These are phyloP conservation scores for Parochlus steinenii DNA, from an alignment of 2,888 invertebrate species.

Conservation along the genomic window DNA sequence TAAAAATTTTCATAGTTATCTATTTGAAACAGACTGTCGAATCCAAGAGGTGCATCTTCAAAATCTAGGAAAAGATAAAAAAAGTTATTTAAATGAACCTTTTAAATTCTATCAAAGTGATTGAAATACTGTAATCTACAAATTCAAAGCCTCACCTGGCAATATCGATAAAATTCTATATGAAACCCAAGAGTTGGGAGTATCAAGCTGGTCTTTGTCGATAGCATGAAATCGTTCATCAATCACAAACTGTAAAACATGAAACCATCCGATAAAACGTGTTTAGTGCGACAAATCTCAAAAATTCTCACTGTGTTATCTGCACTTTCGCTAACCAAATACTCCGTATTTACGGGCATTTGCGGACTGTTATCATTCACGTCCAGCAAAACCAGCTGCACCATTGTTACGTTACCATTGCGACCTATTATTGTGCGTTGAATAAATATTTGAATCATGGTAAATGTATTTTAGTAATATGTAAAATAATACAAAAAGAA, in stretches of 20 bases:
- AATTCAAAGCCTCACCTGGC: conserved; percentile 16
- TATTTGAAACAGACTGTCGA: conserved; percentile 23
- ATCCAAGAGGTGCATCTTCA: conserved; percentile 23
- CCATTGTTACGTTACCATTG: conserved; percentile 20
- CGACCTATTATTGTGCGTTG: no score
- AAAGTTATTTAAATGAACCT: not conserved
- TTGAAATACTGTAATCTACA: not conserved
- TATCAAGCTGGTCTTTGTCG: conserved; percentile 37
- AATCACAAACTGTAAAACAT: conserved; percentile 5
- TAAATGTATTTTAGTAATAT: no score
- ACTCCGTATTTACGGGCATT: conserved; percentile 27
- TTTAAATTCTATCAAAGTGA: not conserved
- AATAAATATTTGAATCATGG: no score
- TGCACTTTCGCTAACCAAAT: conserved; percentile 27
- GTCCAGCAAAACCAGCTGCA: conserved; percentile 33
- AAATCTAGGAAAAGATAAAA: not conserved
- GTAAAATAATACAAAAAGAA: no score
- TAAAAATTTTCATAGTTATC: conserved; percentile 25
- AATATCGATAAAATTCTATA: conserved; percentile 31
- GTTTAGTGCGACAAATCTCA: not conserved
- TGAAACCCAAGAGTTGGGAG: conserved; percentile 35
- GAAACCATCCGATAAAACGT: not conserved
- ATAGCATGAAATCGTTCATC: conserved; percentile 30
- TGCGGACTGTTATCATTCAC: conserved; percentile 44
- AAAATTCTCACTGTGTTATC: conserved; percentile 21